phyloP scores from a whole-genome alignment of 2,888 invertebrate species.

The Dyspetes luteomarginatus region DNA sequence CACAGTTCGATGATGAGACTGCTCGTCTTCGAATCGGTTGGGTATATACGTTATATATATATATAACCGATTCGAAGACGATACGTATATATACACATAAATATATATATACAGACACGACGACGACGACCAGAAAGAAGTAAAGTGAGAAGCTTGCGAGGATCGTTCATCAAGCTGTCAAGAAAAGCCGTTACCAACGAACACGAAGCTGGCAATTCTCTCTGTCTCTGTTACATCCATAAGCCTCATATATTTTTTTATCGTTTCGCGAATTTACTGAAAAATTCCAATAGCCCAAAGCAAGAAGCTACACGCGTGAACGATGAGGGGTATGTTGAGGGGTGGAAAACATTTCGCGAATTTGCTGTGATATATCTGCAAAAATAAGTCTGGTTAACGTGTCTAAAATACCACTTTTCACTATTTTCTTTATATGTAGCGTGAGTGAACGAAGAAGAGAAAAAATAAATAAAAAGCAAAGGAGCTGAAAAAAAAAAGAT shows the following conservation, averaged over 20 bases:
- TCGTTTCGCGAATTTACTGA: slow-evolving; percentile 5
- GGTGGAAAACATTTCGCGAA: slow-evolving; percentile 7
- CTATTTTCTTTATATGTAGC: background rate
- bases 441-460: slow-evolving; percentile 2
- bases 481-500: background rate
- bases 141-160: slow-evolving; percentile 18
- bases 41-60: slow-evolving; percentile 11
- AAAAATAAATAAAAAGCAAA: background rate
- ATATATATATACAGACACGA: too few relatives aligned
- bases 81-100: too few relatives aligned
- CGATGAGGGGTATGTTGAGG: slow-evolving; percentile 22
- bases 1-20: slow-evolving; percentile 19
- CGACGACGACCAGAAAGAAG: slow-evolving; percentile 6
- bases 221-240: background rate
- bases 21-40: slow-evolving; percentile 37
- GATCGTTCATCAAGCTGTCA: slow-evolving; percentile 58
- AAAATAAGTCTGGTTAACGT: slow-evolving; percentile 12
- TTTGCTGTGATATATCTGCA: slow-evolving; percentile 5
- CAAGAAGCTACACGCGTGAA: slow-evolving; percentile 17
- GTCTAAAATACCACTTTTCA: background rate
- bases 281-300: slow-evolving; percentile 11
- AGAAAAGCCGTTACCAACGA: slow-evolving; percentile 18
- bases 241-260: background rate
- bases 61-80: background rate
- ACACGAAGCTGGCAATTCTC: slow-evolving; percentile 16